Evolutionary conservation across 2,888 invertebrate genomes (phyloP).

Genomic region (Harpalus rubripes): DNA sequence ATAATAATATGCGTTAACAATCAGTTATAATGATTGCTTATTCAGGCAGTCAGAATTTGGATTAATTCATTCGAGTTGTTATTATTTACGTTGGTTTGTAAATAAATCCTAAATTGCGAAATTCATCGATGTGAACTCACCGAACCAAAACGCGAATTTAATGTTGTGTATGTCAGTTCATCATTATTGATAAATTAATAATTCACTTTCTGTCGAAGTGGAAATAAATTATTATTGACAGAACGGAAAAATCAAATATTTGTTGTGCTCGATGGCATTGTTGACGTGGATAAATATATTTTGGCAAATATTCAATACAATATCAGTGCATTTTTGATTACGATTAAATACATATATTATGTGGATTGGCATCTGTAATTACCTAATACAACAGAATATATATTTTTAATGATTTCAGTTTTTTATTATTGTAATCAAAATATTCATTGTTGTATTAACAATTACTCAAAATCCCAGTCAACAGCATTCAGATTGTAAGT

Average conservation of each 20-base stretch:
- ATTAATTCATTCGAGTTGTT: not conserved
- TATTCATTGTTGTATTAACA: too few relatives aligned
- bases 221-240: not conserved
- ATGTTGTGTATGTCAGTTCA: not conserved
- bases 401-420: too few relatives aligned
- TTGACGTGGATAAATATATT: not conserved
- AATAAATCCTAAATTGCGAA: not conserved
- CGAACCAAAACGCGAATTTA: not conserved
- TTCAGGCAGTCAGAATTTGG: not conserved
- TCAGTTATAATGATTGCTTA: not conserved
- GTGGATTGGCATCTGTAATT: too few relatives aligned
- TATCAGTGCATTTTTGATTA: not conserved
- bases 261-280: not conserved
- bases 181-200: slow-evolving; percentile 1
- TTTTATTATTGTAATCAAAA: too few relatives aligned
- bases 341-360: too few relatives aligned
- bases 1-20: not conserved
- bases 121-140: not conserved
- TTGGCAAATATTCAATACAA: not conserved
- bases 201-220: not conserved
- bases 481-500: too few relatives aligned
- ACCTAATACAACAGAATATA: too few relatives aligned
- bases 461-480: too few relatives aligned
- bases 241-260: not conserved
- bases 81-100: not conserved